Evolutionary conservation across 2,113 vertebrate species (phyloP).

Genomic region (Epinephelus cyanopodus): DNA sequence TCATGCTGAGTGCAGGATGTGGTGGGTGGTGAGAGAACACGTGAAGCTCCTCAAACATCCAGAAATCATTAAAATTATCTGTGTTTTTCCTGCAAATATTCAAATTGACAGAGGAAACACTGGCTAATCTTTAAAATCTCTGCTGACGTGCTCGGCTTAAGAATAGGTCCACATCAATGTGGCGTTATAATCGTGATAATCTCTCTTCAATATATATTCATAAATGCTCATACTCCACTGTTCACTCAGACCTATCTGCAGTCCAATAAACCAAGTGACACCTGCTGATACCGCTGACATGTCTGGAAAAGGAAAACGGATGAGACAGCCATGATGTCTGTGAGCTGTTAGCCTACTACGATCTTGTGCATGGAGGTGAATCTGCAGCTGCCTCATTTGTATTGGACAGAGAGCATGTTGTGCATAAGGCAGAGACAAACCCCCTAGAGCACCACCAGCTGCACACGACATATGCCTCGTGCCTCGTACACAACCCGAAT

Average conservation of each 20-base stretch:
- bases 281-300: neutral
- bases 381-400: slow-evolving; percentile 70
- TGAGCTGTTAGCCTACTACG: slow-evolving; percentile 30
- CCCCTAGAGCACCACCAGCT: slow-evolving; percentile 71
- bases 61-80: slow-evolving; percentile 20
- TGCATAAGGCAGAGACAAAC: slow-evolving; percentile 62
- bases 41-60: slow-evolving; percentile 35
- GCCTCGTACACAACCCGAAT: slow-evolving; percentile 26
- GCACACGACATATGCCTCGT: slow-evolving; percentile 66
- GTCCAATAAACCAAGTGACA: slow-evolving; percentile 21
- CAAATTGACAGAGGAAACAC: slow-evolving; percentile 44
- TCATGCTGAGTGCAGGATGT: slow-evolving; percentile 21
- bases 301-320: slow-evolving; percentile 6
- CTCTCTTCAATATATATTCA: slow-evolving; percentile 45
- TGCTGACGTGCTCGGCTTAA: slow-evolving; percentile 20
- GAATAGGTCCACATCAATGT: slow-evolving; percentile 24
- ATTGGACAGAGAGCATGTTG: slow-evolving; percentile 61
- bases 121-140: slow-evolving; percentile 60
- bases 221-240: slow-evolving; percentile 17
- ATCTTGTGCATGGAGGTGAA: slow-evolving; percentile 45
- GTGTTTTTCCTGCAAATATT: slow-evolving; percentile 47
- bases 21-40: slow-evolving; percentile 16
- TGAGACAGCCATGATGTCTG: slow-evolving; percentile 24
- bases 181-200: slow-evolving; percentile 38
- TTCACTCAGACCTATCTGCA: slow-evolving; percentile 20